Conservation (phyloP, 2,888 invertebrate species). For the Ecliptopera silaceata region DNA sequence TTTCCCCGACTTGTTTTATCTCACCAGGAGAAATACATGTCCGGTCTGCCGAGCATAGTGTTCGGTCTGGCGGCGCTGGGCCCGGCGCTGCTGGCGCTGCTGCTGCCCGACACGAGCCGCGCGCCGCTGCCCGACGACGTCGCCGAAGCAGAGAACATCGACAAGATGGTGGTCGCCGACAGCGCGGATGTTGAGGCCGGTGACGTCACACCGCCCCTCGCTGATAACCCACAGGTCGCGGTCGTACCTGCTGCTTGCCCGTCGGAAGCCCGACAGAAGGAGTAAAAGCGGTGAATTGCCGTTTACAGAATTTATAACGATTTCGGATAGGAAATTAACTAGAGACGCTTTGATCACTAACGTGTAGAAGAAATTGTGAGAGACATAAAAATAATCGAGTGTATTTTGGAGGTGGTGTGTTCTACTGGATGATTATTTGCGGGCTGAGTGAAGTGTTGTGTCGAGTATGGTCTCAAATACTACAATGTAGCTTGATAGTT, state of each 20-base stretch:
- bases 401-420: too few species aligned
- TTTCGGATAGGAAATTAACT: background rate
- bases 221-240: too few species aligned
- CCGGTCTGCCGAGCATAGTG: constrained; percentile 63
- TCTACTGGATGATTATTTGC: too few species aligned
- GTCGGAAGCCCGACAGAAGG: background rate
- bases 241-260: background rate
- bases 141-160: constrained; percentile 60
- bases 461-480: too few species aligned
- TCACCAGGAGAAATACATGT: constrained; percentile 62
- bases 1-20: constrained; percentile 3
- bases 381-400: too few species aligned
- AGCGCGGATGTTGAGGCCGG: background rate
- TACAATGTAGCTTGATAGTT: too few species aligned
- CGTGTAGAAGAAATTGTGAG: too few species aligned
- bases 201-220: background rate
- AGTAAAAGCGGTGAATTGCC: background rate
- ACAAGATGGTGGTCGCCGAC: constrained; percentile 29
- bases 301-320: background rate
- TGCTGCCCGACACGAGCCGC: constrained; percentile 68
- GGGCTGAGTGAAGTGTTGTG: too few species aligned
- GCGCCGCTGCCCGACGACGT: constrained; percentile 62
- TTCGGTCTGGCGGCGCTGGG: constrained; percentile 66
- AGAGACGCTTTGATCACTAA: background rate
- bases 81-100: constrained; percentile 59